These are phyloP conservation scores for Chaetophractus vellerosus DNA, from an alignment of 2,797 vertebrate genomes.

Conservation along the genomic window DNA sequence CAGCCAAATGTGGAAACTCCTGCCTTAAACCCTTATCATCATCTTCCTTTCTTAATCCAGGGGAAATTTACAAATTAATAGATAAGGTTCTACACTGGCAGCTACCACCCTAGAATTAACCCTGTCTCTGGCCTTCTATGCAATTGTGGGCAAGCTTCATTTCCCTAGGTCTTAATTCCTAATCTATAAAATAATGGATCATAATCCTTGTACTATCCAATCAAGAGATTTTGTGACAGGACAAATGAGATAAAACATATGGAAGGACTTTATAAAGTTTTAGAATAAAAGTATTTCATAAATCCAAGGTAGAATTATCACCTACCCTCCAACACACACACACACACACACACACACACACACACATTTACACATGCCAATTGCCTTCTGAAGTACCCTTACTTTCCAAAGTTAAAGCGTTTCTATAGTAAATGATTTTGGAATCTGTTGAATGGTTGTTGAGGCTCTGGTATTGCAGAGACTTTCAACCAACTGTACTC, in stretches of 20 bases:
- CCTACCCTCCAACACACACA: no score
- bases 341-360: not conserved
- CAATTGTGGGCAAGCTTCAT: not conserved
- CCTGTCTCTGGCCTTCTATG: not conserved
- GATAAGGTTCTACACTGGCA: slow-evolving; percentile 30
- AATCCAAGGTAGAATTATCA: not conserved
- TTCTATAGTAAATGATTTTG: not conserved
- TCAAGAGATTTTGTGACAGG: not conserved
- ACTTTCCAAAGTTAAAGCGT: not conserved
- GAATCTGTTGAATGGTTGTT: not conserved
- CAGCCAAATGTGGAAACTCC: not conserved
- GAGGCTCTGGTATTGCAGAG: not conserved
- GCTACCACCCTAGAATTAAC: not conserved
- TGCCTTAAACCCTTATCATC: not conserved
- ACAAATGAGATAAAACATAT: slow-evolving; percentile 42
- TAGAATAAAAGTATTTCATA: slow-evolving; percentile 57
- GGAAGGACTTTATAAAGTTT: slow-evolving; percentile 22
- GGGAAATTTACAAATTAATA: not conserved
- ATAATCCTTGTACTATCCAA: not conserved
- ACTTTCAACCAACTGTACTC: not conserved
- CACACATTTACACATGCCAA: not conserved
- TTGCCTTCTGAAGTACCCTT: not conserved
- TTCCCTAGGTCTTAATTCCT: not conserved
- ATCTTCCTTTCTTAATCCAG: not conserved
- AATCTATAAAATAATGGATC: slow-evolving; percentile 2